Conservation (phyloP, 1,140 invertebrate species). For the Andrena cerasifolii region DNA sequence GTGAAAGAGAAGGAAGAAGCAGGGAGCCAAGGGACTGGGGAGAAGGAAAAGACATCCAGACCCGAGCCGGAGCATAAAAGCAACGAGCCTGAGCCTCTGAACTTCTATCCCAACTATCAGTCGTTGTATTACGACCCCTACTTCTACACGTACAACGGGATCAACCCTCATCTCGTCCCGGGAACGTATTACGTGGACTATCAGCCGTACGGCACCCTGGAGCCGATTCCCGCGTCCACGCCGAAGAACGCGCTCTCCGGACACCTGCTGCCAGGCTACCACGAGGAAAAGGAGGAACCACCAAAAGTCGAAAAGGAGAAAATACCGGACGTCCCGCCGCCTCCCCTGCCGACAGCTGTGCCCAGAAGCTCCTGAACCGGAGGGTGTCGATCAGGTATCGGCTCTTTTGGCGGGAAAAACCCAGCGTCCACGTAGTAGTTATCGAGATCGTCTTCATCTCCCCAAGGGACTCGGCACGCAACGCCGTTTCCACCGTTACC, state of each 20-base stretch:
- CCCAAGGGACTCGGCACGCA: background rate
- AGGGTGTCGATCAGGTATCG: background rate
- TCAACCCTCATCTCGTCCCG: slow-evolving; percentile 69
- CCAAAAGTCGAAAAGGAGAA: slow-evolving; percentile 51
- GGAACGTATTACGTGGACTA: slow-evolving; percentile 72
- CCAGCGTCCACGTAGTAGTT: too few relatives aligned
- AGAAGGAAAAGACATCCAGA: background rate
- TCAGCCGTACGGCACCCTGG: slow-evolving; percentile 64
- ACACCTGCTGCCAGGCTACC: slow-evolving; percentile 60
- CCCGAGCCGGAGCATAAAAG: slow-evolving; percentile 36
- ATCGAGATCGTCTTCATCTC: background rate
- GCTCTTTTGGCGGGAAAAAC: background rate
- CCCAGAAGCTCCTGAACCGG: slow-evolving; percentile 50
- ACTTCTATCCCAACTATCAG: slow-evolving; percentile 77
- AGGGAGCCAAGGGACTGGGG: background rate
- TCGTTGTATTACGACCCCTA: slow-evolving; percentile 78
- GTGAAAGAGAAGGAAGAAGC: background rate
- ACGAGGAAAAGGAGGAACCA: slow-evolving; percentile 56
- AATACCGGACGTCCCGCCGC: slow-evolving; percentile 73
- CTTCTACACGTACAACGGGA: slow-evolving; percentile 74
- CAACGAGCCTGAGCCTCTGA: slow-evolving; percentile 67
- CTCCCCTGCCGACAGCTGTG: slow-evolving; percentile 65
- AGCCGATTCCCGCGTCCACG: slow-evolving; percentile 58
- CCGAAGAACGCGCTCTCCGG: slow-evolving; percentile 45
- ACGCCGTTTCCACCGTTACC: too few relatives aligned